Evolutionary conservation across 2,797 vertebrate genomes (phyloP).

Genomic region (Rhynchonycteris naso): DNA sequence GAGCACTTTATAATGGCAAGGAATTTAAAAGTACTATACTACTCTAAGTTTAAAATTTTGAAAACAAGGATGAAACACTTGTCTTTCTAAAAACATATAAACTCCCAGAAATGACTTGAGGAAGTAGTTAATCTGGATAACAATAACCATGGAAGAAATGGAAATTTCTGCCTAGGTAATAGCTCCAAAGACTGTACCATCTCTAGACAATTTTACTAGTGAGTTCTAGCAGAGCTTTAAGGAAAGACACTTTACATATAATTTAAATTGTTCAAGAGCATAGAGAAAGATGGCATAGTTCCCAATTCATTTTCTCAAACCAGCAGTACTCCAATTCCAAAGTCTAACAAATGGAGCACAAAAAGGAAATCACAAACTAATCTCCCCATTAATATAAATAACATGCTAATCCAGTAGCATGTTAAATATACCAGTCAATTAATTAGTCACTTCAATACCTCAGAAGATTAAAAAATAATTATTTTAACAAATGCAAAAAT

Average conservation of each 20-base stretch:
- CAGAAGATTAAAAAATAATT: slow-evolving; percentile 52
- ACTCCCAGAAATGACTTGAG: slow-evolving; percentile 33
- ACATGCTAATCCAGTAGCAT: slow-evolving; percentile 24
- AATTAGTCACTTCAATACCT: slow-evolving; percentile 49
- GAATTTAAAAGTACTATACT: slow-evolving; percentile 5
- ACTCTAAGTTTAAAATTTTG: not conserved
- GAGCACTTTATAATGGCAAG: not conserved
- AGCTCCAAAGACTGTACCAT: not conserved
- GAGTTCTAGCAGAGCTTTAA: not conserved
- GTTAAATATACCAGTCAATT: slow-evolving; percentile 38
- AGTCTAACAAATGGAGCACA: slow-evolving; percentile 1
- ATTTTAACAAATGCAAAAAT: slow-evolving; percentile 51
- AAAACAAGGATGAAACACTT: slow-evolving; percentile 17
- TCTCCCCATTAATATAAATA: slow-evolving; percentile 32
- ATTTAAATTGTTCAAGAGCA: not conserved
- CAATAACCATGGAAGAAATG: not conserved
- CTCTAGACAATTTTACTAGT: slow-evolving; percentile 7
- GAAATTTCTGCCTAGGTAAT: not conserved
- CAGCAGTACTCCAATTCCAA: slow-evolving; percentile 23
- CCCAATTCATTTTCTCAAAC: slow-evolving; percentile 37
- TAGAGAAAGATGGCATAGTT: not conserved
- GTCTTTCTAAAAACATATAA: not conserved
- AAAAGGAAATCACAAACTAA: slow-evolving; percentile 40
- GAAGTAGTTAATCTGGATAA: not conserved
- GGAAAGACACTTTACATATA: slow-evolving; percentile 18